Conservation (phyloP, 2,113 vertebrate species). For the Vulpes vulpes region DNA sequence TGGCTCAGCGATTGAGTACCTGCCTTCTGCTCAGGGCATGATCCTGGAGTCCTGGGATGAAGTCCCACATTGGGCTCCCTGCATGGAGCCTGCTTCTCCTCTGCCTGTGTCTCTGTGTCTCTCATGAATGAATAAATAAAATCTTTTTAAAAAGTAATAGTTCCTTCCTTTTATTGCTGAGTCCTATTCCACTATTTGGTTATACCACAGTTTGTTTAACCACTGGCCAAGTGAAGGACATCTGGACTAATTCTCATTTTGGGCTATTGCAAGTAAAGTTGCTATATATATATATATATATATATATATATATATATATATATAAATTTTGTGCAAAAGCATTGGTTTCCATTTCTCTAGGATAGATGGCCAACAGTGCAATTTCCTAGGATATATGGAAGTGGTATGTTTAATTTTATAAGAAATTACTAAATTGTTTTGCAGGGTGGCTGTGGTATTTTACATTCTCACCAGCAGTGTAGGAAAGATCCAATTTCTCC, state of each 20-base stretch:
- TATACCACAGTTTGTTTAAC: neutral
- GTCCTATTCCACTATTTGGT: neutral
- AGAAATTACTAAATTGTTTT: constrained; percentile 20
- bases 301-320: too few species aligned
- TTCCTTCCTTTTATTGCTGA: neutral
- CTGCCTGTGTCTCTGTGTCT: too few species aligned
- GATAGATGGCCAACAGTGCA: neutral
- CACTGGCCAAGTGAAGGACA: neutral
- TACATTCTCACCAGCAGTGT: neutral
- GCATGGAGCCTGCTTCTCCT: too few species aligned
- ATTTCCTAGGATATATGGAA: neutral
- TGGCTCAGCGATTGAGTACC: too few species aligned
- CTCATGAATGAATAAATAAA: too few species aligned
- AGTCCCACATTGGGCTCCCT: too few species aligned
- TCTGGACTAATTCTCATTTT: neutral
- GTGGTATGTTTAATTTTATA: neutral
- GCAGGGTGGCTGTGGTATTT: neutral
- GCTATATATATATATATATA: neutral
- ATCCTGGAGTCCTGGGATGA: too few species aligned
- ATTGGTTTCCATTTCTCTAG: neutral
- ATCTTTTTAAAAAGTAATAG: too few species aligned
- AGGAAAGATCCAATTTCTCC: neutral
- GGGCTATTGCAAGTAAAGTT: neutral
- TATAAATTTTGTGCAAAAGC: neutral
- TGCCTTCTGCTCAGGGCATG: too few species aligned